Evolutionary conservation across 2,113 vertebrate genomes (phyloP).

Genomic region (Pygoscelis antarcticus): DNA sequence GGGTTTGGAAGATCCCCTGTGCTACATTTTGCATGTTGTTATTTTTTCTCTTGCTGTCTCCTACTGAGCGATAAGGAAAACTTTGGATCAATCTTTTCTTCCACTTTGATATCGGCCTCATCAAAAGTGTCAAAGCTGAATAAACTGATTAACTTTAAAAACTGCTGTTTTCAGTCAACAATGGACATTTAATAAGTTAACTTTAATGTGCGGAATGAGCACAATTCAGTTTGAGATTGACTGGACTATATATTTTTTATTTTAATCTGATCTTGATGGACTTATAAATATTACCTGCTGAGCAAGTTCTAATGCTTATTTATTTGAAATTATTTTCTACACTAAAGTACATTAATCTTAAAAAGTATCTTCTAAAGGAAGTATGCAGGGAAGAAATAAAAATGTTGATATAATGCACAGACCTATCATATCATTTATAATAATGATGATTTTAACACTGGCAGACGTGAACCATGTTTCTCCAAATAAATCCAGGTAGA

Average conservation of each 20-base stretch:
- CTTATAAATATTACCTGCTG: constrained; percentile 82
- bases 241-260: constrained; percentile 72
- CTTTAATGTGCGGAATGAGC: constrained; percentile 70
- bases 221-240: constrained; percentile 74
- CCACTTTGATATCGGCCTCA: constrained; percentile 76
- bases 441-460: constrained; percentile 43
- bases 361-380: constrained; percentile 74
- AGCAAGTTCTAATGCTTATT: constrained; percentile 83
- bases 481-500: constrained; percentile 67
- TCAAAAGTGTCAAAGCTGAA: constrained; percentile 75
- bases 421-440: constrained; percentile 59
- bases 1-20: constrained; percentile 77
- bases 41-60: constrained; percentile 72
- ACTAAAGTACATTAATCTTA: constrained; percentile 77
- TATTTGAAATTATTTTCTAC: constrained; percentile 80
- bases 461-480: constrained; percentile 14
- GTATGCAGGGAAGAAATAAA: constrained; percentile 70
- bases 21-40: constrained; percentile 65
- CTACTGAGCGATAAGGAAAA: constrained; percentile 75
- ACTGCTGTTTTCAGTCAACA: constrained; percentile 77
- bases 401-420: constrained; percentile 68
- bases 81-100: constrained; percentile 74
- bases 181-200: constrained; percentile 76
- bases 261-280: constrained; percentile 74
- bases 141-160: constrained; percentile 78